Evolutionary conservation across 1,140 invertebrate species (phyloP).

Genomic region (Ganaspis sp.): DNA sequence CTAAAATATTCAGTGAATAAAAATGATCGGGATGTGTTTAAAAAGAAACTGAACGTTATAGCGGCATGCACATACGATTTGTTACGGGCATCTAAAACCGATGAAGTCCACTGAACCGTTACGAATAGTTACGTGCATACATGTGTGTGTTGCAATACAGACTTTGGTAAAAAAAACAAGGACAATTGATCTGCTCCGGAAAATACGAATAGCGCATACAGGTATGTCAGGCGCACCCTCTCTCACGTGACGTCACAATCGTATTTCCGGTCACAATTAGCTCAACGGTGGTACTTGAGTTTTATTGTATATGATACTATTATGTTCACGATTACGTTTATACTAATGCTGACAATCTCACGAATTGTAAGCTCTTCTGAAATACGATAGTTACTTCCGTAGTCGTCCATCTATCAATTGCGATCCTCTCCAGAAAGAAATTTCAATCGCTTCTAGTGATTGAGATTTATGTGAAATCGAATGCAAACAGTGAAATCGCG

Average conservation of each 20-base stretch:
- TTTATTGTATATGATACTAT: slow-evolving; percentile 15
- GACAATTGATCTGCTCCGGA: slow-evolving; percentile 54
- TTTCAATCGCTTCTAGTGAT: background rate
- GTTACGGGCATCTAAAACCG: slow-evolving; percentile 47
- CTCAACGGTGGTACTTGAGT: background rate
- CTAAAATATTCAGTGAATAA: slow-evolving; percentile 13
- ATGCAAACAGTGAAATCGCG: background rate
- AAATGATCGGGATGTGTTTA: slow-evolving; percentile 32
- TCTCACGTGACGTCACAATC: slow-evolving; percentile 53
- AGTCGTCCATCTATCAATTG: background rate
- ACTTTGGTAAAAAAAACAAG: slow-evolving; percentile 45
- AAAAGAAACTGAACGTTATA: background rate
- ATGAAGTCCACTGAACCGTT: slow-evolving; percentile 45
- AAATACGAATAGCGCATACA: slow-evolving; percentile 48
- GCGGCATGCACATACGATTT: slow-evolving; percentile 17
- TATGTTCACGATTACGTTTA: slow-evolving; percentile 13
- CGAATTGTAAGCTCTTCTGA: slow-evolving; percentile 1
- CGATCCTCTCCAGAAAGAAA: slow-evolving; percentile 6
- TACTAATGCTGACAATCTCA: slow-evolving; percentile 9
- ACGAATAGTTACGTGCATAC: slow-evolving; percentile 42
- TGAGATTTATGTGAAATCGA: slow-evolving; percentile 16
- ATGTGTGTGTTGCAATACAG: slow-evolving; percentile 45
- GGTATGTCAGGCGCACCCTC: slow-evolving; percentile 51
- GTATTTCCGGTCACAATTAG: slow-evolving; percentile 50
- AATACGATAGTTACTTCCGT: slow-evolving; percentile 8